Evolutionary conservation across 2,888 invertebrate genomes (phyloP).

Genomic region (Macaria notata): DNA sequence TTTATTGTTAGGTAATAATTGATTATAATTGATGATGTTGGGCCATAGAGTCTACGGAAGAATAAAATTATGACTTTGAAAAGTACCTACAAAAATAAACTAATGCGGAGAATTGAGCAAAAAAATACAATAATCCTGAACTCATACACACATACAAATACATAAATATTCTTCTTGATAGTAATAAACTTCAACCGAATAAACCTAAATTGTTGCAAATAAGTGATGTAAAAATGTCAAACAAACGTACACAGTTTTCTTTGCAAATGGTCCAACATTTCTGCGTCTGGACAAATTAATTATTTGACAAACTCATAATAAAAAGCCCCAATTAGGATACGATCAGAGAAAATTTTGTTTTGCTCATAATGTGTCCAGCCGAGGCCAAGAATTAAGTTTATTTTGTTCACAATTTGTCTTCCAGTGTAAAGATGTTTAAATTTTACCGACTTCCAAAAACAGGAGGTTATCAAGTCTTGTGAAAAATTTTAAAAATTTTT

Average conservation of each 20-base stretch:
- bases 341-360: slow-evolving; percentile 21
- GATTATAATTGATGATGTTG: too few relatives aligned
- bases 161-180: background rate
- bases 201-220: slow-evolving; percentile 10
- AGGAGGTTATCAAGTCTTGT: too few relatives aligned
- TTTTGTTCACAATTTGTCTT: slow-evolving; percentile 4
- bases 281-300: slow-evolving; percentile 25
- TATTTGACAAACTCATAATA: slow-evolving; percentile 20
- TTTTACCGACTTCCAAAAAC: too few relatives aligned
- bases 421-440: background rate
- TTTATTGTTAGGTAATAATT: too few relatives aligned
- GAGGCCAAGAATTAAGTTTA: slow-evolving; percentile 1
- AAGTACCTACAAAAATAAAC: too few relatives aligned
- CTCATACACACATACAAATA: too few relatives aligned
- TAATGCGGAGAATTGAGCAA: too few relatives aligned
- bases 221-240: slow-evolving; percentile 14
- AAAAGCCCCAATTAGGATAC: slow-evolving; percentile 21
- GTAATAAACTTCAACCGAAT: background rate
- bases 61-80: too few relatives aligned
- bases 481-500: too few relatives aligned
- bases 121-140: too few relatives aligned
- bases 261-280: slow-evolving; percentile 9
- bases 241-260: slow-evolving; percentile 8
- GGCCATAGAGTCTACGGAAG: too few relatives aligned
- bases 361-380: slow-evolving; percentile 11